Evolutionary conservation across 2,888 invertebrate genomes (phyloP), one percentile per base, ranked within the genome.

Genomic region (Diarsia mendica): DNA sequence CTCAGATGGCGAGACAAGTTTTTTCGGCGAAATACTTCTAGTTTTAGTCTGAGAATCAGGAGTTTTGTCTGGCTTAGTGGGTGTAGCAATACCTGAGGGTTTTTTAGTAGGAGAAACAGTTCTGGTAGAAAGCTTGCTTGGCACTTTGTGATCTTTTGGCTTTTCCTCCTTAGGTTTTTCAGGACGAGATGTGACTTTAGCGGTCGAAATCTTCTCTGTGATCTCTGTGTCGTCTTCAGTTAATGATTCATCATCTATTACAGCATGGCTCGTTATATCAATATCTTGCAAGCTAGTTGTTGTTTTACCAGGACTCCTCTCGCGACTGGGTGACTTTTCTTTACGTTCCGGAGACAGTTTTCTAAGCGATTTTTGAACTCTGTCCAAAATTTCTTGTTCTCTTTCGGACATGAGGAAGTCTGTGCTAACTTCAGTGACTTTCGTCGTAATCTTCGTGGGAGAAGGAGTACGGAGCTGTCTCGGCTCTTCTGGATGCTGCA

Each of bases 1-100:
- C 60, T 95, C 95, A 65, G 75, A 84, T 5, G 91, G 87, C 10
- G 91, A 87, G 2, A 92, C 58, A 10, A 91, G 88, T 88, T 96
- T 96, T 84, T 94, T 94, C 3, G 96, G 95, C 2, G 96, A 95
- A 75, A 91, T 90, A 75, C 95, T 95, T 83, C 96, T 93, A 10
- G 91, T 85, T 88, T 94, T 95, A 4, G 89, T 88, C 46, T 90
- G 88, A 33, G 90, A 89, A 44, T 93, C 93, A 33, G 90, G 85
- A 55, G 78, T 89, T 75, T 89, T 92, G 11, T 92, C 90, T 23
- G 77, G 75, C 77, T 92, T 91, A 71, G 85, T 83, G 53, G 92
- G 77, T 67, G 74, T 86, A 46, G 87, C 70, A 77, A 82, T 75
- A 10, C 87, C 77, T 46, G 88, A 85, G 4, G 89, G 80, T 83